Base-by-base conservation (phyloP, 2,797 vertebrate genomes). In the Podarcis lilfordi region DNA sequence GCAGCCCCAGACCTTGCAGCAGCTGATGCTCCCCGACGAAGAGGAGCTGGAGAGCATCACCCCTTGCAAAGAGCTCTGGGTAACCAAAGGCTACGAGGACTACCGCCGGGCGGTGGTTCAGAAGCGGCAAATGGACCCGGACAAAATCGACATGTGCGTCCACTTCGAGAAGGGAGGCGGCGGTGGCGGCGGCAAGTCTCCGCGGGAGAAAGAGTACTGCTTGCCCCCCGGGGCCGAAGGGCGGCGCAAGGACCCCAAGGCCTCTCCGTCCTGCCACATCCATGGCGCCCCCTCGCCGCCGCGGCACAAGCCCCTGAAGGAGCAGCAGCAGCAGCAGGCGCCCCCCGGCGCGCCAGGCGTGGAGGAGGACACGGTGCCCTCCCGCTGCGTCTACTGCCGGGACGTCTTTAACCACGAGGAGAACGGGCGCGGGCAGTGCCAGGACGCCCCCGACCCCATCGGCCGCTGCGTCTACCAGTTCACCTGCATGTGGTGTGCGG, bases 401-500 rank as follows among this genome's bases (percentile, higher is more conserved):
- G 98, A 98, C 6, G 97, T 98, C 83, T 99, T 99, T 96, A 98
- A 97, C 86, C 95, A 97, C 77, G 97, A 98, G 0, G 98, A 98
- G 25, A 98, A 99, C 0, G 98, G 98, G 88, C 98, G 98, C 15
- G 98, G 98, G 72, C 98, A 97, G 91, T 99, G 98, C 95, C 97
- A 98, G 13, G 98, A 99, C 17, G 98, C 98, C 82, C 98, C 98
- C 0, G 98, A 99, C 96, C 98, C 98, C 0, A 97, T 98, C 35
- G 97, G 98, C 94, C 97, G 97, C 92, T 98, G 98, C 94, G 97
- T 99, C 90, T 98, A 98, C 94, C 98, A 98, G 93, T 98, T 98
- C 97, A 98, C 98, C 87, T 99, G 98, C 89, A 97, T 99, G 96
- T 99, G 98, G 98, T 99, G 98, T 0, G 98, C 98, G 0, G 98